A percentile compares a stretch with the other conserved stretches of the same genome.
Evolutionary conservation across 2,113 vertebrate genomes (phyloP).

Genomic region (Phalacrocorax pelagicus): DNA sequence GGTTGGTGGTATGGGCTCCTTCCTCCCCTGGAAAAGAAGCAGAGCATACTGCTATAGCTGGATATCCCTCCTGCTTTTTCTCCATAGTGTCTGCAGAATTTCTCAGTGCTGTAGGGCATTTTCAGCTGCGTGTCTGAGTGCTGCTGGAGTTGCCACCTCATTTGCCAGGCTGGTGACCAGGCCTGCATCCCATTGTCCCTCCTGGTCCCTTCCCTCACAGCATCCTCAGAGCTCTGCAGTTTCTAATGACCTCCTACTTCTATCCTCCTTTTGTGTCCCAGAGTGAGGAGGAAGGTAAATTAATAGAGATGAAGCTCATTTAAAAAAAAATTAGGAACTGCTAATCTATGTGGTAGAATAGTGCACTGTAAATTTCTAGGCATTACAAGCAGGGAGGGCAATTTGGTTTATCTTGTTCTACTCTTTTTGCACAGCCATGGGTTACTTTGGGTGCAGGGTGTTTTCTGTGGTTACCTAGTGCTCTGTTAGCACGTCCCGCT

Average conservation of each 20-base stretch:
- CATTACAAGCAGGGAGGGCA: background rate
- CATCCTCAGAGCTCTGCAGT: background rate
- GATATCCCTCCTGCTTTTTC: background rate
- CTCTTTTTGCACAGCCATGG: background rate
- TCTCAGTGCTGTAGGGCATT: constrained; percentile 33
- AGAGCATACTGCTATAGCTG: background rate
- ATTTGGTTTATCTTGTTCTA: background rate
- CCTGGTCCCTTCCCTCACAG: background rate
- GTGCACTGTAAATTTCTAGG: background rate
- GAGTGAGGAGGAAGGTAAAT: background rate
- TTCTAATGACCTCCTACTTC: background rate
- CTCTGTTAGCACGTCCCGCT: background rate
- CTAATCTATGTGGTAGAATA: background rate
- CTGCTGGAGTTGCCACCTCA: constrained; percentile 36
- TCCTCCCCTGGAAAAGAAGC: background rate
- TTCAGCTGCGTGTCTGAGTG: background rate
- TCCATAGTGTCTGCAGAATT: background rate
- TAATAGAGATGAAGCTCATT: background rate
- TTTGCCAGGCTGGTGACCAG: constrained; percentile 29
- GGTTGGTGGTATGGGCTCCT: background rate
- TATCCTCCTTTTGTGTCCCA: background rate
- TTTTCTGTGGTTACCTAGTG: background rate
- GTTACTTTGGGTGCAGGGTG: background rate
- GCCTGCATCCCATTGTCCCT: constrained; percentile 1
- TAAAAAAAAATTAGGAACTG: background rate